Evolutionary conservation across 2,797 vertebrate species (phyloP).

Genomic region (Cirrhinus molitorella): DNA sequence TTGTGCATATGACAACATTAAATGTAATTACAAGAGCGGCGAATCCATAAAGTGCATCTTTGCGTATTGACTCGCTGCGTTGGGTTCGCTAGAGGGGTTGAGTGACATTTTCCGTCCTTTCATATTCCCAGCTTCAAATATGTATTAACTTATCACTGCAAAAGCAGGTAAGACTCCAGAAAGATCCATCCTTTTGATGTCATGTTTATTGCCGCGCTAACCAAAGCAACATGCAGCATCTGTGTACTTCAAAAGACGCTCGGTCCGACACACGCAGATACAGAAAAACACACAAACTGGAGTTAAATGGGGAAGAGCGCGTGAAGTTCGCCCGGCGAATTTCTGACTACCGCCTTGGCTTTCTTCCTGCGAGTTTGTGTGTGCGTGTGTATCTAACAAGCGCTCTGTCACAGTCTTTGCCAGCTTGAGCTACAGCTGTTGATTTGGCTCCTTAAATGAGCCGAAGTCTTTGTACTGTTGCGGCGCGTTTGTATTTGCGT

Average conservation of each 20-base stretch:
- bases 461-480: constrained; percentile 60
- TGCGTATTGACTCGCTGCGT: constrained; percentile 46
- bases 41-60: constrained; percentile 53
- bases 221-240: constrained; percentile 63
- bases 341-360: constrained; percentile 59
- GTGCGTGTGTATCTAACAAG: constrained; percentile 52
- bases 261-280: constrained; percentile 45
- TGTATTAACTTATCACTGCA: constrained; percentile 78
- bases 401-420: constrained; percentile 56
- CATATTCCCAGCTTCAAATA: constrained; percentile 77
- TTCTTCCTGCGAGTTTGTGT: constrained; percentile 48
- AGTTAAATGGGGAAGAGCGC: constrained; percentile 53
- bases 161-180: constrained; percentile 80
- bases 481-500: constrained; percentile 18
- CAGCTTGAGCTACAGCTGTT: constrained; percentile 67
- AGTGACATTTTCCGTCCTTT: constrained; percentile 81
- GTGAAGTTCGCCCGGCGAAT: constrained; percentile 55
- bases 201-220: constrained; percentile 73
- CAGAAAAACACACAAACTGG: constrained; percentile 49
- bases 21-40: constrained; percentile 61
- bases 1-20: constrained; percentile 52
- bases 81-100: constrained; percentile 70
- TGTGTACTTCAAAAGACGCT: constrained; percentile 65
- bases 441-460: constrained; percentile 63
- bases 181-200: constrained; percentile 80